A percentile compares a stretch with the other conserved stretches of the same genome.
phyloP scores from a whole-genome alignment of 2,888 invertebrate species.

The Hirtodrosophila cameraria region DNA sequence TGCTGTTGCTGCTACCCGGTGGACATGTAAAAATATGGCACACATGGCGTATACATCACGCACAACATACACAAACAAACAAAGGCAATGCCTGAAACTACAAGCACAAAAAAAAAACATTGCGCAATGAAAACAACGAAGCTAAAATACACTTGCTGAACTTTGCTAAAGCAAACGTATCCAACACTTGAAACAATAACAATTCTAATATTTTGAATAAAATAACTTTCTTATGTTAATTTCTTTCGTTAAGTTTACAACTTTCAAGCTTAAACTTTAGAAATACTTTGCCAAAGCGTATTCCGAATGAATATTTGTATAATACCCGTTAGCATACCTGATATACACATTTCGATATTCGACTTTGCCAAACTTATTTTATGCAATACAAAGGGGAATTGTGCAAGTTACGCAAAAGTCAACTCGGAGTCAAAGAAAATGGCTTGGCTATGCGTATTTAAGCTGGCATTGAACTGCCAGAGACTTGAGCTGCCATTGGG shows the following conservation, averaged over 20 bases:
- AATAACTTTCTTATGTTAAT: no score
- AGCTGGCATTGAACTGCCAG: background rate
- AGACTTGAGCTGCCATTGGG: constrained; percentile 30
- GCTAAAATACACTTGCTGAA: constrained; percentile 8
- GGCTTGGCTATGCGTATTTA: constrained; percentile 1
- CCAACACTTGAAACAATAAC: no score
- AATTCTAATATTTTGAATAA: no score
- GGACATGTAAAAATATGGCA: constrained; percentile 73
- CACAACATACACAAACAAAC: constrained; percentile 45
- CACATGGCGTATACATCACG: constrained; percentile 73
- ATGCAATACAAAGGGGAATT: constrained; percentile 48
- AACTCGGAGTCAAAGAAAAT: constrained; percentile 27
- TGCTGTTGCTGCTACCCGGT: constrained; percentile 50
- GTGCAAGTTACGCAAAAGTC: constrained; percentile 13
- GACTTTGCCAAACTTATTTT: constrained; percentile 40
- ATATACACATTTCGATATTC: constrained; percentile 5
- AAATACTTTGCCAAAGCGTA: background rate
- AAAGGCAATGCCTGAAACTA: constrained; percentile 6
- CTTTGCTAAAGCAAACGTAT: background rate
- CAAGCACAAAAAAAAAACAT: background rate
- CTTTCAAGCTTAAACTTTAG: no score
- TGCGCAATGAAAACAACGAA: constrained; percentile 6
- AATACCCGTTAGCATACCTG: constrained; percentile 21
- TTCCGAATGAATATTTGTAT: background rate
- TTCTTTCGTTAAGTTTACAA: no score